Base-by-base conservation (phyloP, 2,113 vertebrate genomes). In the Cottus gobio region DNA sequence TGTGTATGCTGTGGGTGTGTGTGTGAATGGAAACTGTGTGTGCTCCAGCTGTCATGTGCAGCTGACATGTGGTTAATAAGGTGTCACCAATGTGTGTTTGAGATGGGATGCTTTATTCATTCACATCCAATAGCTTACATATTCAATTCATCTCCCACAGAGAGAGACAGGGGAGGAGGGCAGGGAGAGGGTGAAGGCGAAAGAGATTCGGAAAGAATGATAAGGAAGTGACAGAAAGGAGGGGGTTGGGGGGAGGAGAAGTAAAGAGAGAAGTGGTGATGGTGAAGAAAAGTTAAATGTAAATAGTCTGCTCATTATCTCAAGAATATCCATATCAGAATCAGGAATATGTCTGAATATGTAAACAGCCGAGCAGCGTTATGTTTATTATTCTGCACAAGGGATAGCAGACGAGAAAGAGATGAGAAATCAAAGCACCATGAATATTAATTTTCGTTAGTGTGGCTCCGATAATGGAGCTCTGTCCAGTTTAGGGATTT, bases 21-120 rank as follows among this genome's bases (percentile, higher is more conserved):
- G 71, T 56, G 79, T 42, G 37, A 57, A 28, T 66, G 58, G 26
- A 44, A 66, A 39, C 34, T 61, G 60, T 10, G 84, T 2, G 79
- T 7, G 71, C 79, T 86, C 61, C 46, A 62, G 87, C 90, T 91
- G 91, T 91, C 93, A 92, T 91, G 91, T 92, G 93, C 87, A 83
- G 90, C 82, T 94, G 93, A 94, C 93, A 91, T 91, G 91, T 79
- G 87, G 91, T 93, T 94, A 94, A 94, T 94, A 94, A 93, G 92
- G 92, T 94, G 92, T 94, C 93, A 93, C 91, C 93, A 74, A 84
- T 89, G 93, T 92, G 93, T 92, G 90, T 92, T 93, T 92, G 89
- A 88, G 88, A 91, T 22, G 77, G 88, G 83, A 91, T 88, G 87
- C 93, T 94, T 93, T 93, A 93, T 93, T 94, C 92, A 94, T 91